phyloP scores from a whole-genome alignment of 2,888 invertebrate species.

The Myopa tessellatipennis region DNA sequence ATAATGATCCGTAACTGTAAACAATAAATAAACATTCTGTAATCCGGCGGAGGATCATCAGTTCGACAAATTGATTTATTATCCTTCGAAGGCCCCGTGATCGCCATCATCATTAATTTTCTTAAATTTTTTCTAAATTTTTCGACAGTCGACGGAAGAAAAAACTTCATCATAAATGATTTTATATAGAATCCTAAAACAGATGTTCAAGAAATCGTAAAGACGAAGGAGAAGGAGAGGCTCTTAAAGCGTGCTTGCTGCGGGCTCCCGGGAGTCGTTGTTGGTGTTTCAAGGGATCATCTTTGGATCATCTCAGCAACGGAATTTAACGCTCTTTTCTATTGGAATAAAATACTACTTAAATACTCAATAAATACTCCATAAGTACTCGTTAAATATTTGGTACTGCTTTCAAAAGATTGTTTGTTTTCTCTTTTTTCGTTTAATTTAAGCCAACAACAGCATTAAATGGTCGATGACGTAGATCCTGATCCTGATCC shows the following conservation, averaged over 20 bases:
- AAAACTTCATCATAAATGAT: conserved; percentile 1
- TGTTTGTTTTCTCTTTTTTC: too few relatives aligned
- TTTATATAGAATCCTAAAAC: background rate
- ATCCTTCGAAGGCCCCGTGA: background rate
- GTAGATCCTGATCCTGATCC: too few relatives aligned
- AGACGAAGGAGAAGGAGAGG: background rate
- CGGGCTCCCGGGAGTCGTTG: background rate
- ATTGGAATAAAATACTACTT: too few relatives aligned
- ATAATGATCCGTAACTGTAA: conserved; percentile 65
- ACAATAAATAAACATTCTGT: conserved; percentile 59
- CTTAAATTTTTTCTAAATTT: background rate
- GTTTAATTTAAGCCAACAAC: too few relatives aligned
- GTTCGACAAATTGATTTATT: conserved; percentile 20
- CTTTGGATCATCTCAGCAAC: background rate
- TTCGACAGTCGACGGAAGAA: background rate
- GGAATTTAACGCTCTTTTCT: background rate
- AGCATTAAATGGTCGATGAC: too few relatives aligned
- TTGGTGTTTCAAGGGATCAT: background rate
- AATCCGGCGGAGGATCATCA: conserved; percentile 20
- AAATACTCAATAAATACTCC: too few relatives aligned
- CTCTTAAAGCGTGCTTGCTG: background rate
- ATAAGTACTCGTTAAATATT: too few relatives aligned
- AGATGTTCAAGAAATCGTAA: background rate
- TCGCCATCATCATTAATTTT: conserved; percentile 4
- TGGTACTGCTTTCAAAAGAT: too few relatives aligned